Evolutionary conservation across 2,888 invertebrate species (phyloP).

Genomic region (Lysandra coridon): DNA sequence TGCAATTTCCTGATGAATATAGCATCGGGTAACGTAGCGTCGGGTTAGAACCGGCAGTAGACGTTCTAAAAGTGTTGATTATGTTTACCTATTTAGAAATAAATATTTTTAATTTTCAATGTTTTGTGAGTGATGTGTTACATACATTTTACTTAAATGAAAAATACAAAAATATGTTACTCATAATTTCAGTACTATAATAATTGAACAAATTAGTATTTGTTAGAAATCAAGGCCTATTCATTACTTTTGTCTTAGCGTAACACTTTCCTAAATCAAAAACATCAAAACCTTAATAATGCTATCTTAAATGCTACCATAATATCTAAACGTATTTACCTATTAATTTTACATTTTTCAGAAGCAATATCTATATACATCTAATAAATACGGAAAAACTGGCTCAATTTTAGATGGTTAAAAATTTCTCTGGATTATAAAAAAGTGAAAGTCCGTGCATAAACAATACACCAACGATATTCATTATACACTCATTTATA

Average conservation of each 20-base stretch:
- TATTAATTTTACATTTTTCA: not conserved
- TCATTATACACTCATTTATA: not conserved
- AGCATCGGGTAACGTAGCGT: no score
- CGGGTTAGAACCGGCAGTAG: no score
- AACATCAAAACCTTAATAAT: slow-evolving; percentile 21
- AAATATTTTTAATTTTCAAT: not conserved
- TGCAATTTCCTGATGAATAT: no score
- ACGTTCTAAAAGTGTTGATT: no score
- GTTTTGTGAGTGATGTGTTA: not conserved
- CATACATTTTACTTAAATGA: not conserved
- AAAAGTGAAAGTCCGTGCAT: slow-evolving; percentile 16
- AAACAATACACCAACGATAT: slow-evolving; percentile 14
- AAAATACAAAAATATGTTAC: not conserved
- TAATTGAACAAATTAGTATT: not conserved
- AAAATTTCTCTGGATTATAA: slow-evolving; percentile 9
- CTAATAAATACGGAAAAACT: not conserved
- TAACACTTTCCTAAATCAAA: not conserved
- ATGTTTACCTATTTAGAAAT: no score
- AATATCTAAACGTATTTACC: not conserved
- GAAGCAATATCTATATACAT: not conserved
- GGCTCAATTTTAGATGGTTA: not conserved
- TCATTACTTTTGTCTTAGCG: not conserved
- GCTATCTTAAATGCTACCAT: not conserved
- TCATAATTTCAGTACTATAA: not conserved
- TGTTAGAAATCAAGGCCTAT: slow-evolving; percentile 14